Conservation (phyloP, 2,113 vertebrate species). For the Lophotis ruficrista region DNA sequence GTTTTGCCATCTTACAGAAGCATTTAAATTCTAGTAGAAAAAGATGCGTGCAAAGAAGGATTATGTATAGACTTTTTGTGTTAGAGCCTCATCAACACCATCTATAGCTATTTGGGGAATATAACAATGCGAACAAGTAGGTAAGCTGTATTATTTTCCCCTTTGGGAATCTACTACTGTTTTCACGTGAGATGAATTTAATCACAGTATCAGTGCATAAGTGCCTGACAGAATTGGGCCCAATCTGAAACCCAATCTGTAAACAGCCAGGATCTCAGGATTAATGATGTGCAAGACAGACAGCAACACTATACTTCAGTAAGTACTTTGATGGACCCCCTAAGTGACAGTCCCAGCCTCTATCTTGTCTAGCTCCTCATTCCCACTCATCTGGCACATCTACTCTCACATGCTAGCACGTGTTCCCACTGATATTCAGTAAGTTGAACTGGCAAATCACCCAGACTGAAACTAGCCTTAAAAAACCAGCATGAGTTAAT, state of each 20-base stretch:
- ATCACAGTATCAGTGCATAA: neutral
- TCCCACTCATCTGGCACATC: neutral
- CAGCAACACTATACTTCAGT: neutral
- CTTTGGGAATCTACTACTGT: neutral
- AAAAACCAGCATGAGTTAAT: neutral
- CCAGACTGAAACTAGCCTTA: neutral
- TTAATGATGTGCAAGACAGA: rapidly evolving
- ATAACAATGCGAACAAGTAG: rapidly evolving
- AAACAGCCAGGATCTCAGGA: neutral
- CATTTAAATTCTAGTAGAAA: neutral
- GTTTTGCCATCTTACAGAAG: neutral
- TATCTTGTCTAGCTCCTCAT: neutral
- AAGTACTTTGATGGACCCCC: neutral
- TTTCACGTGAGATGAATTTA: neutral
- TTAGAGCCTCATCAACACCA: neutral
- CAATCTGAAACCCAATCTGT: neutral
- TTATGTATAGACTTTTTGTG: neutral
- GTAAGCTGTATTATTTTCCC: neutral
- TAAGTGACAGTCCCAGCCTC: rapidly evolving
- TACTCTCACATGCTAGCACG: rapidly evolving
- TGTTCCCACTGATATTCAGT: neutral
- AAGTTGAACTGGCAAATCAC: neutral
- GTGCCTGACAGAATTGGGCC: neutral
- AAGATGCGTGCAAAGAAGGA: neutral
- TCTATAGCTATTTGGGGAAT: neutral